These are phyloP conservation scores for Theonella swinhoei DNA, from an alignment of 37 sponge, comb jelly and placozoan species.

Conservation along the genomic window DNA sequence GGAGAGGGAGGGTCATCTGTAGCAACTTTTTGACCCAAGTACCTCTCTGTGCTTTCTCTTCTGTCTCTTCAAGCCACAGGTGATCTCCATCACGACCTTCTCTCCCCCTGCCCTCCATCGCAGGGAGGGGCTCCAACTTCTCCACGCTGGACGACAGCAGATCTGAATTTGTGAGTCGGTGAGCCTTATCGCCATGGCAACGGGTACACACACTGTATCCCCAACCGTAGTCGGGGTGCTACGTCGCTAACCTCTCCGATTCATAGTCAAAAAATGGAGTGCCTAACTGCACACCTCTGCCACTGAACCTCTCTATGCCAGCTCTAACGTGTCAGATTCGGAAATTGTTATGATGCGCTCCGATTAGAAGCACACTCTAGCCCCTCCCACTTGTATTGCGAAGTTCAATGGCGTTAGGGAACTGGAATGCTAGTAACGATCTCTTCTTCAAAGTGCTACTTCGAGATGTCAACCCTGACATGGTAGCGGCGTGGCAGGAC, in stretches of 20 bases:
- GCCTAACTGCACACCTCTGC: too few relatives aligned
- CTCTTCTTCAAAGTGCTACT: conserved; percentile 43
- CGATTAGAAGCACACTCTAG: background rate
- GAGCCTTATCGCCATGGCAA: too few relatives aligned
- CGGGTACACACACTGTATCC: too few relatives aligned
- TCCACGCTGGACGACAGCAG: conserved; percentile 40
- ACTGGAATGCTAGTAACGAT: background rate
- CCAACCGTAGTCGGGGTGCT: too few relatives aligned
- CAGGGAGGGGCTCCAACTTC: conserved; percentile 27
- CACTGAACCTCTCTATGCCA: too few relatives aligned
- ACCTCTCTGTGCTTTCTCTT: conserved; percentile 47
- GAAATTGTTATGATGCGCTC: background rate
- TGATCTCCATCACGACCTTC: background rate
- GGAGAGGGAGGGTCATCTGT: background rate
- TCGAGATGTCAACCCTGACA: conserved; percentile 38
- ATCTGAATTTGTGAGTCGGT: conserved; percentile 24
- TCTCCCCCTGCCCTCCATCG: background rate
- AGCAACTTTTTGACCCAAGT: background rate
- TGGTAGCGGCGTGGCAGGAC: conserved; percentile 69
- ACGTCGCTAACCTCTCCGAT: too few relatives aligned
- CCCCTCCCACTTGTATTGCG: background rate
- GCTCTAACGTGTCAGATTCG: too few relatives aligned
- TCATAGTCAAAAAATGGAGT: too few relatives aligned
- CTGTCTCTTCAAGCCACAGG: conserved; percentile 41
- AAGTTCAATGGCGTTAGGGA: background rate